Percentiles rank a stretch among this genome's conserved stretches.
Evolutionary conservation across 2,113 vertebrate genomes (phyloP).

Genomic region (Halcyon senegalensis): DNA sequence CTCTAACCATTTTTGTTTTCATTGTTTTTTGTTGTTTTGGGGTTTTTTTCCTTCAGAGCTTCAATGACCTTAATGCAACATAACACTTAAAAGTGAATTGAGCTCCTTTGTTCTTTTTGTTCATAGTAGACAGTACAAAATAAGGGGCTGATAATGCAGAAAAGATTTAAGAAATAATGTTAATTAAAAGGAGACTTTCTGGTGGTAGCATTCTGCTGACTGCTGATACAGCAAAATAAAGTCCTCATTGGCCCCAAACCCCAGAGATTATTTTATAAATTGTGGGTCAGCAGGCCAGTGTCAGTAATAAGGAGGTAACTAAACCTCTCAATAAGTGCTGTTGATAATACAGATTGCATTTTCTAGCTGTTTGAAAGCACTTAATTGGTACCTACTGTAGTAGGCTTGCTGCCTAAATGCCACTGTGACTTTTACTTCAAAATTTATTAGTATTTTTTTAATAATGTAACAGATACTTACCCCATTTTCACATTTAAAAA

Average conservation of each 20-base stretch:
- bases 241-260: rapidly evolving
- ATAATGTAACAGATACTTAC: neutral
- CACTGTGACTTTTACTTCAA: neutral
- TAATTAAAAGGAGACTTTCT: neutral
- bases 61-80: neutral
- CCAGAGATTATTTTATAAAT: neutral
- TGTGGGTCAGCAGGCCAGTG: neutral
- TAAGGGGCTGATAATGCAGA: neutral
- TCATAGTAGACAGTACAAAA: neutral
- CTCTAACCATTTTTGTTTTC: neutral
- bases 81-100: neutral
- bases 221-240: neutral
- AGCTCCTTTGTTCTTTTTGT: neutral
- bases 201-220: neutral
- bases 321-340: neutral
- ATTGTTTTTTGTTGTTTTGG: too few relatives aligned
- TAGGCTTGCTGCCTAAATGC: neutral
- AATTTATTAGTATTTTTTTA: neutral
- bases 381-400: neutral
- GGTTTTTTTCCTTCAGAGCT: neutral
- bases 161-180: neutral
- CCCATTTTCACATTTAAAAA: neutral
- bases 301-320: neutral
- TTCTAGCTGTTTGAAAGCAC: neutral
- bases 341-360: neutral